Evolutionary conservation across 2,113 vertebrate genomes (phyloP).

Genomic region (Chloropsis hardwickii): DNA sequence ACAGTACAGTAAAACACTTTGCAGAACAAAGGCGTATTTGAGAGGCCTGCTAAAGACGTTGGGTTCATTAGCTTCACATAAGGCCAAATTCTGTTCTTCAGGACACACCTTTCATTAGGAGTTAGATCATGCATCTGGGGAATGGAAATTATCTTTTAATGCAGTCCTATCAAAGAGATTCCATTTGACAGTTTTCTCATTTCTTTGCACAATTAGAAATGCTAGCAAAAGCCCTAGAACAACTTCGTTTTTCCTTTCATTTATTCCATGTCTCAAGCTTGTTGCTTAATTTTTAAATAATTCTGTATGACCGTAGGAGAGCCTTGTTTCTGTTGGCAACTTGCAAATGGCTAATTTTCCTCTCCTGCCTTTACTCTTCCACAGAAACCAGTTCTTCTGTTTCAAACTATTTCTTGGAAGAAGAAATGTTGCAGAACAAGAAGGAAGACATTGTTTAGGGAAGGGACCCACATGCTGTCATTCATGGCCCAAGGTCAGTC

Average conservation of each 20-base stretch:
- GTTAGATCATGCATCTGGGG: neutral
- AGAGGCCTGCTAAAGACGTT: constrained; percentile 17
- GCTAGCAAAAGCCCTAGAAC: constrained; percentile 9
- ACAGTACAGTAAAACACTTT: neutral
- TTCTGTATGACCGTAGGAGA: neutral
- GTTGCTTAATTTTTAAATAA: neutral
- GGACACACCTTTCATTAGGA: constrained; percentile 47
- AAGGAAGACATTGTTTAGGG: neutral
- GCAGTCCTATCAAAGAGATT: neutral
- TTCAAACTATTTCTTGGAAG: neutral
- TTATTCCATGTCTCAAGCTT: neutral
- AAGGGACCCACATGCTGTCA: neutral
- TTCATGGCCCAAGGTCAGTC: neutral
- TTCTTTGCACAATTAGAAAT: constrained; percentile 39
- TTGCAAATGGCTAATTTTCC: neutral
- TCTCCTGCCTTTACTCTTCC: neutral
- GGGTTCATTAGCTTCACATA: constrained; percentile 16
- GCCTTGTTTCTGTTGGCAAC: neutral
- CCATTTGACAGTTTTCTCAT: constrained; percentile 41
- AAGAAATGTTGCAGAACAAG: neutral
- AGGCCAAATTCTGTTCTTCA: constrained; percentile 25
- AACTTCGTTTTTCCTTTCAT: neutral
- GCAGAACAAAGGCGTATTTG: constrained; percentile 33
- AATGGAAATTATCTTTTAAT: constrained; percentile 43
- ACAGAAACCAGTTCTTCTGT: neutral